Evolutionary conservation across 2,888 invertebrate species (phyloP), one percentile per base, ranked within the genome.

Genomic region (Agapostemon virescens): DNA sequence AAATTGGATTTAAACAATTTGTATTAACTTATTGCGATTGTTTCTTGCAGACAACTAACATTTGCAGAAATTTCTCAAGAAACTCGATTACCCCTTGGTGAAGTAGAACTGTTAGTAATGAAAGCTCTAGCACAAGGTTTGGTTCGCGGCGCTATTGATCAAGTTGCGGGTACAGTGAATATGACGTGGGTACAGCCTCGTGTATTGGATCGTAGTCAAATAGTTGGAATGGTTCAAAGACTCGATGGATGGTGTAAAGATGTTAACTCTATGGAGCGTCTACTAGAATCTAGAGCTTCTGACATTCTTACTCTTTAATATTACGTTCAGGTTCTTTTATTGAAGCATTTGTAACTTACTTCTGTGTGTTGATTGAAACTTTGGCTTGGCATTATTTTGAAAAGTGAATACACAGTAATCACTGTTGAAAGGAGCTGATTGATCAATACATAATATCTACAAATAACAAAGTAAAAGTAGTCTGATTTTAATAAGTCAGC

Each of bases 41-140:
- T 64, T 70, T 4, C 33, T 68, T 79, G 20, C 88, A 93, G 96
- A 76, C 96, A 97, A 90, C 94, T 99, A 76, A 95, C 97, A 0
- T 99, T 99, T 93, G 94, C 95, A 0, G 98, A 99, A 92, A 98
- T 99, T 74, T 96, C 98, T 0, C 93, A 94, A 42, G 97, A 97
- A 91, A 97, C 98, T 5, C 95, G 96, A 85, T 94, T 99, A 77
- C 97, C 97, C 0, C 93, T 95, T 0, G 96, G 96, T 86, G 97
- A 98, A 91, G 98, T 99, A 30, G 99, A 99, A 92, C 94, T 98
- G 82, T 94, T 99, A 64, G 98, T 99, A 0, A 99, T 99, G 99
- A 98, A 98, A 93, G 99, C 99, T 0, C 93, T 99, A 38, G 98
- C 99, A 0, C 96, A 98, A 91, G 98, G 97, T 33, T 94, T 99